Evolutionary conservation across 2,113 vertebrate species (phyloP).

Genomic region (Ciconia boyciana): DNA sequence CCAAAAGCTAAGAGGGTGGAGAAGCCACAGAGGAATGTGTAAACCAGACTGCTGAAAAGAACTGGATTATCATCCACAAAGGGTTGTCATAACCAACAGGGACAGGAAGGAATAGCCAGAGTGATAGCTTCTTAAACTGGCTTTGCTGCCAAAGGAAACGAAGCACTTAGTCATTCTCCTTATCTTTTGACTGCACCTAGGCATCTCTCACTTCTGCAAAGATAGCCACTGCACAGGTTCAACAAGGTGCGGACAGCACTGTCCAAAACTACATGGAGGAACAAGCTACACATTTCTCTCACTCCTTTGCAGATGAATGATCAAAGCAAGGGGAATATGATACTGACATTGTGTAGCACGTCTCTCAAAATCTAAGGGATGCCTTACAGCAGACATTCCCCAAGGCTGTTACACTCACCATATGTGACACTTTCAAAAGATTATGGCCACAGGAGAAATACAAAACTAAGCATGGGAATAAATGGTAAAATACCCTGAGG

Average conservation of each 20-base stretch:
- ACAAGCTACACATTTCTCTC: background rate
- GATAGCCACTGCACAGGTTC: background rate
- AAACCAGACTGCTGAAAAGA: background rate
- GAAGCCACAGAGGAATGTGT: background rate
- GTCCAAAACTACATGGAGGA: background rate
- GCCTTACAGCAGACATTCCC: background rate
- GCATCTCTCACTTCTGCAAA: background rate
- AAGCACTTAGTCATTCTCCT: background rate
- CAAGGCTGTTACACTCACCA: background rate
- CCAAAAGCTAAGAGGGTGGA: background rate
- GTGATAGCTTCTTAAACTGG: background rate
- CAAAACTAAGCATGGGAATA: background rate
- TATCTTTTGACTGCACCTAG: background rate
- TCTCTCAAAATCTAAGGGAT: background rate
- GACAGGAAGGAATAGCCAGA: background rate
- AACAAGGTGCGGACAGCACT: background rate
- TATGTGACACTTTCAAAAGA: background rate
- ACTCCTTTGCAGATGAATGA: background rate
- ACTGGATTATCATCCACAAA: background rate
- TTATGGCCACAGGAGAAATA: background rate
- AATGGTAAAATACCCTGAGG: background rate
- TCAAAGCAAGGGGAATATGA: background rate
- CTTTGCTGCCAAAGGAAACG: background rate
- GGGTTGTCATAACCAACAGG: background rate
- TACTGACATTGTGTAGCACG: background rate